phyloP scores from a whole-genome alignment of 2,113 vertebrate genomes.

The Choloepus hoffmanni region DNA sequence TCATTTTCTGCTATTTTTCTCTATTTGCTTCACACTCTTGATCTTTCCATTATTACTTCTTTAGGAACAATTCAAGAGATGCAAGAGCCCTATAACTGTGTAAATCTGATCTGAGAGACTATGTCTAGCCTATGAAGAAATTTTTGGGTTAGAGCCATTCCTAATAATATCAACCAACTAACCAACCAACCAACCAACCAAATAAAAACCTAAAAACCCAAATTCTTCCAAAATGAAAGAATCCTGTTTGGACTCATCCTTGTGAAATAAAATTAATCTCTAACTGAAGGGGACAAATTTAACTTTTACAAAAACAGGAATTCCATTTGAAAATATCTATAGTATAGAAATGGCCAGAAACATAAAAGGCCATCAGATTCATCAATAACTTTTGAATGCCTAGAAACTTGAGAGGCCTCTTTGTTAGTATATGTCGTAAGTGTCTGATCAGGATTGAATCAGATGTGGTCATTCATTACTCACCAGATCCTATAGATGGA shows the following conservation, averaged over 20 bases:
- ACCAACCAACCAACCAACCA: background rate
- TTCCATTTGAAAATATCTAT: background rate
- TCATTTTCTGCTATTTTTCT: conserved; percentile 45
- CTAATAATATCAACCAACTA: background rate
- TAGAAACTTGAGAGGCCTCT: background rate
- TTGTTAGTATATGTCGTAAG: background rate
- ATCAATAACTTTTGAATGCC: background rate
- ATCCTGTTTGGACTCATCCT: background rate
- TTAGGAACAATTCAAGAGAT: background rate
- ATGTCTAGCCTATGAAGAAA: background rate
- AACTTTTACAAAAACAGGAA: background rate
- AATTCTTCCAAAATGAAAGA: background rate
- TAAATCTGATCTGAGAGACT: background rate
- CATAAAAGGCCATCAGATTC: background rate
- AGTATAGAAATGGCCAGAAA: background rate
- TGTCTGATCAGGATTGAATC: background rate
- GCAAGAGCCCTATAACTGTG: background rate
- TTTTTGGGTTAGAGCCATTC: background rate
- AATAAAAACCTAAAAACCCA: background rate
- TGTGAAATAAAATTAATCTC: conserved; percentile 12
- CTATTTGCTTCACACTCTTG: conserved; percentile 7
- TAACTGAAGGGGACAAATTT: conserved; percentile 32
- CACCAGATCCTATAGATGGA: conserved; percentile 60
- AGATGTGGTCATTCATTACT: background rate
- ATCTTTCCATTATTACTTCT: background rate